These are phyloP conservation scores for Dicerorhinus sumatrensis DNA, from an alignment of 2,113 vertebrate species.

Conservation along the genomic window DNA sequence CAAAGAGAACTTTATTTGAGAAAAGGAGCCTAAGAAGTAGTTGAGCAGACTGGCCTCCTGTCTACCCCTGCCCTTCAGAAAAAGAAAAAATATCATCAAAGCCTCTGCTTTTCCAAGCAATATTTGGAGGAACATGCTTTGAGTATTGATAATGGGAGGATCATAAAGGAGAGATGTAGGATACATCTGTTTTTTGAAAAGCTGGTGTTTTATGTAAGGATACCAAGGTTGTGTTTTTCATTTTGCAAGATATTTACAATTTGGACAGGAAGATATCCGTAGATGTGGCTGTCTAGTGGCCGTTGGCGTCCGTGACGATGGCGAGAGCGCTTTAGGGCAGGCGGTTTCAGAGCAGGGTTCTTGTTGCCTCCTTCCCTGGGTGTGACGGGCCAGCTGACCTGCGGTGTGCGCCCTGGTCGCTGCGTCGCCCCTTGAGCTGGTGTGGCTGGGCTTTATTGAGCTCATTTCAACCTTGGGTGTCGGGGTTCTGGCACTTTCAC, in stretches of 20 bases:
- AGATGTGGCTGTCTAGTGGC: neutral
- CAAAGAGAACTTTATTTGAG: neutral
- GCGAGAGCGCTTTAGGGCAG: neutral
- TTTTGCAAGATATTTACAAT: neutral
- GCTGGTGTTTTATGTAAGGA: neutral
- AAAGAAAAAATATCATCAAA: neutral
- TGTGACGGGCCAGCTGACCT: neutral
- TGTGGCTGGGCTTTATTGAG: constrained; percentile 3
- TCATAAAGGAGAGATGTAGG: neutral
- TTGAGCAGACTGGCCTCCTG: neutral
- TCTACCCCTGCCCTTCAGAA: neutral
- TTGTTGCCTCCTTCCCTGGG: neutral
- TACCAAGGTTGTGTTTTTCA: neutral
- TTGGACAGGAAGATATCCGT: neutral
- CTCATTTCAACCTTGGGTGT: neutral
- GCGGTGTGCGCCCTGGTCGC: neutral
- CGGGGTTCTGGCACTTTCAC: neutral
- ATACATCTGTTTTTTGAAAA: neutral
- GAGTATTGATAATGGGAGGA: neutral
- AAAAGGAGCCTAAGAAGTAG: neutral
- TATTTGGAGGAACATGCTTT: neutral
- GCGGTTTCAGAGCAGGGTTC: neutral
- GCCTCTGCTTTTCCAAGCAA: neutral
- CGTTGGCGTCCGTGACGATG: neutral
- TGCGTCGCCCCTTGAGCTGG: neutral